A percentile compares a stretch with the other conserved stretches of the same genome.
Evolutionary conservation across 1,140 invertebrate species (phyloP).

Genomic region (Zelostemma sp.): DNA sequence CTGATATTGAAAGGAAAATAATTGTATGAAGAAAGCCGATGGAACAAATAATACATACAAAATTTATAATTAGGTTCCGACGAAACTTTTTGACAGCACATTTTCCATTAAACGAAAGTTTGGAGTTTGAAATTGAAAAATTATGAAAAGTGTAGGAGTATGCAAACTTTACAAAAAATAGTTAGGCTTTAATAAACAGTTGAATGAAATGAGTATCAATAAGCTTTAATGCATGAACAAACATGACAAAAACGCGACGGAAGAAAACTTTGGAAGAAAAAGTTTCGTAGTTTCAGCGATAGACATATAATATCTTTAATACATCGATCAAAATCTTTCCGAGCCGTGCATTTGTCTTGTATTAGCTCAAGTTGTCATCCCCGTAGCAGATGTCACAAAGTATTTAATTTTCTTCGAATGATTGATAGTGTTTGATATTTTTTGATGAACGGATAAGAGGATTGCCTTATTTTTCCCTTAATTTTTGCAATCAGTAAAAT

Average conservation of each 20-base stretch:
- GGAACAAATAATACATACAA: no score
- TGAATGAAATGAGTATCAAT: no score
- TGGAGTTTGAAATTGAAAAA: no score
- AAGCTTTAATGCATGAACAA: no score
- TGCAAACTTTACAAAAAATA: no score
- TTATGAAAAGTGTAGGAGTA: no score
- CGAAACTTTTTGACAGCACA: no score
- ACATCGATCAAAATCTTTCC: constrained; percentile 22
- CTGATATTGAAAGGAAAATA: no score
- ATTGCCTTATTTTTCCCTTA: constrained; percentile 4
- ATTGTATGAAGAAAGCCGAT: no score
- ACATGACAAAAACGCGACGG: background rate
- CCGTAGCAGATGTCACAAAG: constrained; percentile 28
- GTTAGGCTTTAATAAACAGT: no score
- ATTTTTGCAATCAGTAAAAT: background rate
- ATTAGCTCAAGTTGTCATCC: constrained; percentile 29
- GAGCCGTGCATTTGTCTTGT: constrained; percentile 6
- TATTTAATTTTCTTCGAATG: constrained; percentile 14
- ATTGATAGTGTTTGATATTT: constrained; percentile 20
- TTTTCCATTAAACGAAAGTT: no score
- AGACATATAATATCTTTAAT: constrained; percentile 7
- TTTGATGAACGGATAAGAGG: constrained; percentile 19
- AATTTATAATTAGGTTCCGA: no score
- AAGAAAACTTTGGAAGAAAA: background rate
- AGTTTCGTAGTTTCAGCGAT: background rate